Evolutionary conservation across 2,888 invertebrate species (phyloP).

Genomic region (Pristionchus japonicus): DNA sequence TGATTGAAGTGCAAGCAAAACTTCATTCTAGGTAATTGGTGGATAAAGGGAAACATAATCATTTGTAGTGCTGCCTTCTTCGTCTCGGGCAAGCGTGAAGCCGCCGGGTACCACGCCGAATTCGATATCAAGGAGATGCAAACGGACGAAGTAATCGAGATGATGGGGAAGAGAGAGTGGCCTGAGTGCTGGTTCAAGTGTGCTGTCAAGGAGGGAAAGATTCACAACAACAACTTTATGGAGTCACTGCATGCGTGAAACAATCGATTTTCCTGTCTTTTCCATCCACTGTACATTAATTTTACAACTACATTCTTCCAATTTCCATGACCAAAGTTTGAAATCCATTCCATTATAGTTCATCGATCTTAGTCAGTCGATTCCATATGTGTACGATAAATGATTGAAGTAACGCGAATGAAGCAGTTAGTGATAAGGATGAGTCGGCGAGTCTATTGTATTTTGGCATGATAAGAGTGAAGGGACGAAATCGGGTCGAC

Average conservation of each 20-base stretch:
- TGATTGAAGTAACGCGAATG: too few species aligned
- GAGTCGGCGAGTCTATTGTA: slow-evolving; percentile 3
- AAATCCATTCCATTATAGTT: too few species aligned
- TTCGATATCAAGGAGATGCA: neutral
- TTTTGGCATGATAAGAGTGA: slow-evolving; percentile 24
- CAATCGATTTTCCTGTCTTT: too few species aligned
- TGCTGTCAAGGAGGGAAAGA: neutral
- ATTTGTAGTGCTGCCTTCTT: neutral
- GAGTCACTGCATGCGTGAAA: neutral
- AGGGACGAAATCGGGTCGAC: neutral
- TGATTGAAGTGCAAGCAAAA: too few species aligned
- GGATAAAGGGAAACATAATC: too few species aligned
- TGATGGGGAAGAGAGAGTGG: neutral
- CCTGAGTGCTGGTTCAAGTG: neutral
- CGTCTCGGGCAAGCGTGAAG: neutral
- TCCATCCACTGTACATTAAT: too few species aligned
- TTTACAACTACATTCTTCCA: too few species aligned
- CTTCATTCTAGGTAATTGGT: too few species aligned
- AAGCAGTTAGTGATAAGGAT: neutral
- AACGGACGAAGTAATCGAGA: neutral
- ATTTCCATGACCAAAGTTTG: too few species aligned
- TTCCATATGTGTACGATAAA: too few species aligned
- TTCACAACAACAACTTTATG: neutral
- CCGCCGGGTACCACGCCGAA: neutral
- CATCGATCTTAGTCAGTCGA: too few species aligned